These are phyloP conservation scores for Apaloderma vittatum DNA, from an alignment of 2,113 vertebrate genomes.

Conservation along the genomic window DNA sequence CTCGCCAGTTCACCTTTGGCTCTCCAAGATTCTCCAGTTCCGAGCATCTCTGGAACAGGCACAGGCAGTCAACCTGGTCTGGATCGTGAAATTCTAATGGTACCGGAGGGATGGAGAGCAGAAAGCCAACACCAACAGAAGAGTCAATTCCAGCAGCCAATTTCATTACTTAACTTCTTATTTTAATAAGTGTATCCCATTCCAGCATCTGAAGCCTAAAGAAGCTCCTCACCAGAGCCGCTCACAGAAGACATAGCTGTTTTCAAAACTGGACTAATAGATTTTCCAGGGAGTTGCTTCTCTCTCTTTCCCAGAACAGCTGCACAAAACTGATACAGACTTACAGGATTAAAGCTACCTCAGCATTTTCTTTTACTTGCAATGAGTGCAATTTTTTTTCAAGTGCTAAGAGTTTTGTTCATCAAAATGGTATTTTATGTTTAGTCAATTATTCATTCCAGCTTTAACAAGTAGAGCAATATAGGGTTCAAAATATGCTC, in stretches of 20 bases:
- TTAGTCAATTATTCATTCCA: slow-evolving; percentile 74
- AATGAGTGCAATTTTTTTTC: slow-evolving; percentile 20
- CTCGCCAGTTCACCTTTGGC: neutral
- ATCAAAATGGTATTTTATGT: slow-evolving; percentile 68
- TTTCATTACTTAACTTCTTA: neutral
- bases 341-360: slow-evolving; percentile 33
- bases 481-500: slow-evolving; percentile 64
- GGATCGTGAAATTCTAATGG: neutral
- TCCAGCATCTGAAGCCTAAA: neutral
- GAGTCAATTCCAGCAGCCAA: neutral
- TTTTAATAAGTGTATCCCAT: rapidly evolving
- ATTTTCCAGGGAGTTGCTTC: neutral
- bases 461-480: slow-evolving; percentile 54
- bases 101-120: neutral
- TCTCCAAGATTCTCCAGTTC: neutral
- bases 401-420: slow-evolving; percentile 40
- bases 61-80: rapidly evolving
- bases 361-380: slow-evolving; percentile 58
- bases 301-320: slow-evolving; percentile 24
- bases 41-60: neutral
- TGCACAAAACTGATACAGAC: neutral
- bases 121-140: neutral
- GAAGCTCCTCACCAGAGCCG: neutral
- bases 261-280: neutral
- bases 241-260: neutral